phyloP scores from a whole-genome alignment of 2,113 vertebrate species.

The Tauraco erythrolophus region DNA sequence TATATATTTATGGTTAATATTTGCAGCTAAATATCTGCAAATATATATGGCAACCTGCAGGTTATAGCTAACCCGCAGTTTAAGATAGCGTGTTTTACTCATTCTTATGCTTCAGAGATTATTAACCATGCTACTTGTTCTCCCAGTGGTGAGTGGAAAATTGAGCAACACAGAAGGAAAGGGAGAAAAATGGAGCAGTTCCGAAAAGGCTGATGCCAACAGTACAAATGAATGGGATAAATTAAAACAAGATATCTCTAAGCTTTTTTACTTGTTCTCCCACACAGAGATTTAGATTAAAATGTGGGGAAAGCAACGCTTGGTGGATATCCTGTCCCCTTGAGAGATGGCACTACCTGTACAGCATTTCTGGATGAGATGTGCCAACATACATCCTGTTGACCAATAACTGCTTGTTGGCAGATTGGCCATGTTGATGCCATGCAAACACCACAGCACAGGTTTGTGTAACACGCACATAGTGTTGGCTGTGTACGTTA shows the following conservation, averaged over 20 bases:
- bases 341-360: not conserved
- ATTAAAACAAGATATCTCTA: not conserved
- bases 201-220: not conserved
- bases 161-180: not conserved
- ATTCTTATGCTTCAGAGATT: not conserved
- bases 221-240: not conserved
- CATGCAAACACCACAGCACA: not conserved
- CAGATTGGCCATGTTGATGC: not conserved
- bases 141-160: not conserved
- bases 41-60: too few relatives aligned
- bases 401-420: not conserved
- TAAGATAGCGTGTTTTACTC: not conserved
- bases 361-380: not conserved
- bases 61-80: not conserved
- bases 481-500: not conserved
- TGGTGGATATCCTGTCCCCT: not conserved
- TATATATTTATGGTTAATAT: not conserved
- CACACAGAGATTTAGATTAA: not conserved
- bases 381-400: not conserved
- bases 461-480: not conserved
- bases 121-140: not conserved
- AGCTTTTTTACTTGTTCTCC: not conserved
- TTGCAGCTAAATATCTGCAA: not conserved
- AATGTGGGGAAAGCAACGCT: accelerated
- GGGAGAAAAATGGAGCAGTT: not conserved